Conservation (phyloP, 1,140 invertebrate species). For the Xylocopa sonorina region DNA sequence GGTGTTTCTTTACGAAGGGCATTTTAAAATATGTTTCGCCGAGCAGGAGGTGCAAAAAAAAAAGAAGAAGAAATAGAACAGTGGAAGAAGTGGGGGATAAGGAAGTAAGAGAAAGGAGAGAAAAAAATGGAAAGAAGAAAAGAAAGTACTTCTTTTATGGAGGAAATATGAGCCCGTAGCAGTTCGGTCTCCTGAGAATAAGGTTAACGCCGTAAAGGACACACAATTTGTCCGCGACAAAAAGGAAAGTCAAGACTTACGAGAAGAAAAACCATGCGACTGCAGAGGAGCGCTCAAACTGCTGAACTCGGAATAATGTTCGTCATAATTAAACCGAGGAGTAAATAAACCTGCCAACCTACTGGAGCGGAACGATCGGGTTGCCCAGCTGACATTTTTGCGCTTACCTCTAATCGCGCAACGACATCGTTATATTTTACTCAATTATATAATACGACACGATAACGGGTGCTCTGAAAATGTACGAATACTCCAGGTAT, state of each 20-base stretch:
- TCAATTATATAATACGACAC: no score
- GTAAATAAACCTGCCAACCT: slow-evolving; percentile 23
- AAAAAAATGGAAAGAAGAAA: slow-evolving; percentile 52
- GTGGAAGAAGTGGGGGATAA: slow-evolving; percentile 9
- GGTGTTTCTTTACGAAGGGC: slow-evolving; percentile 21
- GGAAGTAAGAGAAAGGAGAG: slow-evolving; percentile 36
- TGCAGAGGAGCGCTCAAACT: slow-evolving; percentile 13
- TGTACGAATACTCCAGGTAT: no score
- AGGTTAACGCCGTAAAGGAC: slow-evolving; percentile 66
- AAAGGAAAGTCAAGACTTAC: slow-evolving; percentile 36
- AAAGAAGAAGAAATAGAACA: not conserved
- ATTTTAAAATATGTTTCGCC: slow-evolving; percentile 44
- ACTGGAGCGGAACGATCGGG: slow-evolving; percentile 1
- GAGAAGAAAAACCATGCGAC: not conserved
- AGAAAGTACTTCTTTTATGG: slow-evolving; percentile 29
- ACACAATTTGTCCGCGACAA: slow-evolving; percentile 61
- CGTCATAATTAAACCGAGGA: slow-evolving; percentile 45
- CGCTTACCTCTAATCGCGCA: slow-evolving; percentile 16
- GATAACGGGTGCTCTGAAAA: no score
- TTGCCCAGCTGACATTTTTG: not conserved
- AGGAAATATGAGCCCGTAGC: slow-evolving; percentile 52
- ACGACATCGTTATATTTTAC: no score
- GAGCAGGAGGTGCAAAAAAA: slow-evolving; percentile 16
- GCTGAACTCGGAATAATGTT: slow-evolving; percentile 36
- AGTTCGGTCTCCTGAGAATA: slow-evolving; percentile 59